phyloP scores from a whole-genome alignment of 64 coral and sea anemone genomes.

The Porites australiensis region DNA sequence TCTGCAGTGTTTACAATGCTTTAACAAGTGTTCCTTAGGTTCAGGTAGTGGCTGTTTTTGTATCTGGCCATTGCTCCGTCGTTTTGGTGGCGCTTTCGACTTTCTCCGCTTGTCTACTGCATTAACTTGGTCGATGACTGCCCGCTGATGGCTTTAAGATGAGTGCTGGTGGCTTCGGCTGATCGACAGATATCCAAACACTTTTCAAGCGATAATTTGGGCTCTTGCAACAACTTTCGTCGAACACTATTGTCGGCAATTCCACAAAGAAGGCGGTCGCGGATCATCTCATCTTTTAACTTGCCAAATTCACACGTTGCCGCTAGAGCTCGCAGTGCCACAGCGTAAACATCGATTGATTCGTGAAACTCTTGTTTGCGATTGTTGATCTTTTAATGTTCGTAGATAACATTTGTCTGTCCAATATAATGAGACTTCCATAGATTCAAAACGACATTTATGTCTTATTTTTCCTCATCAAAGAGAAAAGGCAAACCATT shows the following conservation, averaged over 20 bases:
- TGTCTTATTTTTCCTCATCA: background rate
- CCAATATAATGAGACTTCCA: too few species aligned
- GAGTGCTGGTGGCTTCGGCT: constrained; percentile 16
- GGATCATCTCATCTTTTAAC: constrained; percentile 35
- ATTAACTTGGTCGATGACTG: background rate
- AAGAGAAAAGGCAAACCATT: background rate
- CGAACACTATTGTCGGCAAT: background rate
- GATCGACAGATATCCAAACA: constrained; percentile 22
- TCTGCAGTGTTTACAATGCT: too few species aligned
- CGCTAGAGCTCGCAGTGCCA: constrained; percentile 21
- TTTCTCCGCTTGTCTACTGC: too few species aligned
- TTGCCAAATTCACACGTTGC: constrained; percentile 14
- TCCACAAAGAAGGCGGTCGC: background rate
- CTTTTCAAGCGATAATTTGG: constrained; percentile 33
- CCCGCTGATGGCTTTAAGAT: constrained; percentile 16
- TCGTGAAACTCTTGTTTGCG: too few species aligned
- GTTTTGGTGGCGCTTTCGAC: too few species aligned
- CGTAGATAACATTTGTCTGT: too few species aligned
- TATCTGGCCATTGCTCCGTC: background rate
- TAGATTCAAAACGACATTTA: background rate
- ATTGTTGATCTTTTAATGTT: too few species aligned
- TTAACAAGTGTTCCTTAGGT: too few species aligned
- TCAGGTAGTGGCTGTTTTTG: too few species aligned
- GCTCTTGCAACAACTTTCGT: constrained; percentile 30
- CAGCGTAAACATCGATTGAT: background rate